These are phyloP conservation scores for Chelonia mydas DNA, from an alignment of 2,797 vertebrate species.

Conservation along the genomic window DNA sequence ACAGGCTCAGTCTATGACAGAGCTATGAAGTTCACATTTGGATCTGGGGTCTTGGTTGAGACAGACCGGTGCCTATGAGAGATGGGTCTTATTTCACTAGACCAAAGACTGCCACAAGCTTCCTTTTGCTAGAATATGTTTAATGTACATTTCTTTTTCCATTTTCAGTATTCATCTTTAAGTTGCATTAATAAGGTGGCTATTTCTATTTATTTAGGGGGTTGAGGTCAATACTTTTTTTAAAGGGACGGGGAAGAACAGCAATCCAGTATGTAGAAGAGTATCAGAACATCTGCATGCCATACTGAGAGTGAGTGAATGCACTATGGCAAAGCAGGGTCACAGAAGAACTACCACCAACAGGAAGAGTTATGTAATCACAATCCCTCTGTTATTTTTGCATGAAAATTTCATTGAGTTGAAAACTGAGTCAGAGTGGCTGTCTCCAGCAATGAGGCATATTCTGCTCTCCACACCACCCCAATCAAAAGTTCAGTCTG, in stretches of 20 bases:
- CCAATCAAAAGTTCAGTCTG: constrained; percentile 10
- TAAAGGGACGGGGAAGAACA: not conserved
- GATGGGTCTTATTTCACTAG: not conserved
- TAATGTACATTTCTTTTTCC: not conserved
- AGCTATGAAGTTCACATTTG: not conserved
- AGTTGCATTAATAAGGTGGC: not conserved
- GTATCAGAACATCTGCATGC: not conserved
- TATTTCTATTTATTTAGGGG: not conserved
- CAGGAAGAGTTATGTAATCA: not conserved
- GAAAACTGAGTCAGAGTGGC: constrained; percentile 52
- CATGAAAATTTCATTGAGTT: constrained; percentile 63
- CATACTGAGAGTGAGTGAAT: not conserved
- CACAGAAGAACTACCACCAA: not conserved
- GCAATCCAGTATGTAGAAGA: not conserved
- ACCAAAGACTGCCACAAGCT: not conserved
- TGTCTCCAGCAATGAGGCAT: not conserved
- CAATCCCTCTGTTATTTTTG: constrained; percentile 27
- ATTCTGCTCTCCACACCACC: not conserved
- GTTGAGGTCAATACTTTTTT: not conserved
- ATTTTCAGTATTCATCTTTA: not conserved
- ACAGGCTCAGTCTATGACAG: not conserved
- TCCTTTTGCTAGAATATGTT: not conserved
- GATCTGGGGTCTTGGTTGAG: not conserved
- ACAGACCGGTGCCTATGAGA: not conserved
- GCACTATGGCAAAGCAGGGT: constrained; percentile 10